Percentiles rank a stretch among this genome's conserved stretches.
These are phyloP conservation scores for Apodemia zela DNA, from an alignment of 2,888 invertebrate genomes.

Conservation along the genomic window DNA sequence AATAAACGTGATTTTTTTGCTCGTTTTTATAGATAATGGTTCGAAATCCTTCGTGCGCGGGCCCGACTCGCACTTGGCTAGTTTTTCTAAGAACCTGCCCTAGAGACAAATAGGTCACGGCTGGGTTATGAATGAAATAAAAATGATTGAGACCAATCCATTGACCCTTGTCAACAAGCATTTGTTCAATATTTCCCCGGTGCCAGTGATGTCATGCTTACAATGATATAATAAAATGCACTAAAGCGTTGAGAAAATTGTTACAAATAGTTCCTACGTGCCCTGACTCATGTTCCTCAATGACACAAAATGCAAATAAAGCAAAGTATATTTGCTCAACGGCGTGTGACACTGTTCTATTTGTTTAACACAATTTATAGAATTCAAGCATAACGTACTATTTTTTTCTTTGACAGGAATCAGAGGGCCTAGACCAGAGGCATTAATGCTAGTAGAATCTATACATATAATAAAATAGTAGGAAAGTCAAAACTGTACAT, in stretches of 20 bases:
- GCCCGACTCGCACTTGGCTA: too few species aligned
- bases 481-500: too few species aligned
- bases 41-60: too few species aligned
- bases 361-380: slow-evolving; percentile 11
- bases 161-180: slow-evolving; percentile 36
- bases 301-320: slow-evolving; percentile 21
- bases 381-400: not conserved
- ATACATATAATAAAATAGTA: too few species aligned
- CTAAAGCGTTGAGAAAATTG: slow-evolving; percentile 22
- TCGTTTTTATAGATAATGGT: too few species aligned
- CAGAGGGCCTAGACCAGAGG: too few species aligned
- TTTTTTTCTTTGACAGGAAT: not conserved
- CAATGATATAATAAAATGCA: slow-evolving; percentile 27
- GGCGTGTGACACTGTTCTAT: slow-evolving; percentile 11
- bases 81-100: not conserved
- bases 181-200: slow-evolving; percentile 19
- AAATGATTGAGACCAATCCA: slow-evolving; percentile 49
- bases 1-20: too few species aligned
- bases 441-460: too few species aligned
- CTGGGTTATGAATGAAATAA: slow-evolving; percentile 33
- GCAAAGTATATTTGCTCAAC: slow-evolving; percentile 14
- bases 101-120: slow-evolving; percentile 14
- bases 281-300: slow-evolving; percentile 24
- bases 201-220: slow-evolving; percentile 39
- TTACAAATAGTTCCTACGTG: slow-evolving; percentile 26